These are phyloP conservation scores for Odocoileus virginianus DNA, from an alignment of 2,113 vertebrate genomes.

Conservation along the genomic window DNA sequence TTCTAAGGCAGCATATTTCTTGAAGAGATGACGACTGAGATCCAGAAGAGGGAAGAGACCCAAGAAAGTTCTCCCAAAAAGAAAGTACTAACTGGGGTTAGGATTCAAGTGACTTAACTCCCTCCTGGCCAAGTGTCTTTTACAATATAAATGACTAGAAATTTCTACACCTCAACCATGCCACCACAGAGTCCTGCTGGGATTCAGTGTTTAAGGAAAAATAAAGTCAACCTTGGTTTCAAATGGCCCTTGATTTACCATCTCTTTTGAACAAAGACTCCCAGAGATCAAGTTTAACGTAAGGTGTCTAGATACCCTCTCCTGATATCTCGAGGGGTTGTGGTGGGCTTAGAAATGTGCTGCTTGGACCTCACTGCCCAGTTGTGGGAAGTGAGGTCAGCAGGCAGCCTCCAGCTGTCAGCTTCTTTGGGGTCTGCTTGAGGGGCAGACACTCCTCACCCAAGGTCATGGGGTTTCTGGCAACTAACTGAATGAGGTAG, in stretches of 20 bases:
- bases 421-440: background rate
- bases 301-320: background rate
- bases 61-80: background rate
- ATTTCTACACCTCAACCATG: background rate
- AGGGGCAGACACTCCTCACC: background rate
- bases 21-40: background rate
- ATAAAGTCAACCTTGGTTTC: background rate
- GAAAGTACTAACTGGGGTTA: background rate
- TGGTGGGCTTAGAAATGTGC: background rate
- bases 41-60: background rate
- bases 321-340: accelerated
- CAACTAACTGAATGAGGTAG: too few species aligned
- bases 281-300: background rate
- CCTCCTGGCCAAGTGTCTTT: background rate
- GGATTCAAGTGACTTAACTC: background rate
- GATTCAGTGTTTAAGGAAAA: background rate
- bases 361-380: background rate
- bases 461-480: background rate
- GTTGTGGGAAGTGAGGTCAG: background rate
- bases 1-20: background rate
- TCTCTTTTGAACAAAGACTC: background rate
- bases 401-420: background rate
- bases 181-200: background rate
- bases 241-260: background rate
- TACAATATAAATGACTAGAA: background rate